These are phyloP conservation scores for Mirounga angustirostris DNA, from an alignment of 2,113 vertebrate genomes.

Conservation along the genomic window DNA sequence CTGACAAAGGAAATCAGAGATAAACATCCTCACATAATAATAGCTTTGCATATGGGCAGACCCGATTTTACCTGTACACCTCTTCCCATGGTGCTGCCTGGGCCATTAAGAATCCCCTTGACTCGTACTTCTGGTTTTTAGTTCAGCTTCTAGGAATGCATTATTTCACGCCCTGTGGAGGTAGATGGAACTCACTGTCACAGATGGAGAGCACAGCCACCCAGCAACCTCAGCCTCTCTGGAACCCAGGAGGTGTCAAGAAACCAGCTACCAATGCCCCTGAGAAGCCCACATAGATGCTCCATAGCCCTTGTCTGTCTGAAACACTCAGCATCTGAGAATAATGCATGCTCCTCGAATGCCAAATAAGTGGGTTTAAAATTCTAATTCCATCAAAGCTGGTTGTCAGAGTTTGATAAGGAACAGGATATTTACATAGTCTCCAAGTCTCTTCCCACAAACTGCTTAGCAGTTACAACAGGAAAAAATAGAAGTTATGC, in stretches of 20 bases:
- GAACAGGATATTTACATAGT: slow-evolving; percentile 36
- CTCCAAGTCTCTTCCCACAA: slow-evolving; percentile 7
- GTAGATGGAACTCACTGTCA: neutral
- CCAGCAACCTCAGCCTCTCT: neutral
- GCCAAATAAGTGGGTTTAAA: neutral
- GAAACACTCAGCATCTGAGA: neutral
- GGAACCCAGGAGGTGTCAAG: neutral
- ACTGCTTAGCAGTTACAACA: neutral
- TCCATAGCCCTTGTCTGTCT: neutral
- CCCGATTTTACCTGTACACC: neutral
- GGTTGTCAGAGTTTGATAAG: neutral
- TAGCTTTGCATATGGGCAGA: neutral
- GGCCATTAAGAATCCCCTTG: neutral
- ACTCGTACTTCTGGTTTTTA: slow-evolving; percentile 47
- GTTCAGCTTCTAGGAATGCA: slow-evolving; percentile 34
- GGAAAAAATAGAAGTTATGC: slow-evolving; percentile 16
- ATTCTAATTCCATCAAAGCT: slow-evolving; percentile 22
- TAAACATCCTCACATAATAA: neutral
- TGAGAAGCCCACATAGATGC: neutral
- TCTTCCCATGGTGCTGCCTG: neutral
- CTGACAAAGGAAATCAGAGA: neutral
- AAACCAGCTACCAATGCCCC: neutral
- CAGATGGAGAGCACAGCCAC: neutral
- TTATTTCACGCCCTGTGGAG: neutral
- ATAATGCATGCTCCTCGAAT: neutral